Percentiles rank a stretch among this genome's conserved stretches.
Conservation (phyloP, 1,140 invertebrate species). For the Lysiphlebus fabarum region DNA sequence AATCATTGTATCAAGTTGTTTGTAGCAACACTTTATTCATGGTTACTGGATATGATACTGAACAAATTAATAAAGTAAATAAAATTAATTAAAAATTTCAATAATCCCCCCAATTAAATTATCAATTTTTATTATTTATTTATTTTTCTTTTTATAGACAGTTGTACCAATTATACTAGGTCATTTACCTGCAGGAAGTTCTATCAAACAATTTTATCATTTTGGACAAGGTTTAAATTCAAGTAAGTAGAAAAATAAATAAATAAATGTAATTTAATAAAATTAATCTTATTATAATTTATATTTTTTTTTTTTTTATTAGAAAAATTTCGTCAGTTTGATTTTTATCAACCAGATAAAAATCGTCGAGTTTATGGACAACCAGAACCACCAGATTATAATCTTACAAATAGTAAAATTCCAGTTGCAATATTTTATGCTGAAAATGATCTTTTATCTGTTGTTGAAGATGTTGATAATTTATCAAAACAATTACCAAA, state of each 20-base stretch:
- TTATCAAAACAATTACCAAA: slow-evolving; percentile 54
- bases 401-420: slow-evolving; percentile 59
- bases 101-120: slow-evolving; percentile 6
- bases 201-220: slow-evolving; percentile 69
- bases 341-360: slow-evolving; percentile 50
- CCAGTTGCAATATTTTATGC: slow-evolving; percentile 68
- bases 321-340: slow-evolving; percentile 56
- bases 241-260: slow-evolving; percentile 44
- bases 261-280: slow-evolving; percentile 1
- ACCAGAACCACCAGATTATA: slow-evolving; percentile 58
- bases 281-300: slow-evolving; percentile 14
- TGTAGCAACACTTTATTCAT: slow-evolving; percentile 66
- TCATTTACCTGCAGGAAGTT: slow-evolving; percentile 74
- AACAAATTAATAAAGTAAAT: slow-evolving; percentile 48
- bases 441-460: slow-evolving; percentile 66
- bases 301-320: slow-evolving; percentile 17
- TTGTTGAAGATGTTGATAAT: slow-evolving; percentile 56
- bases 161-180: slow-evolving; percentile 65
- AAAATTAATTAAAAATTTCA: slow-evolving; percentile 33
- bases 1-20: slow-evolving; percentile 52
- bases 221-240: slow-evolving; percentile 62
- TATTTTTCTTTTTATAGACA: slow-evolving; percentile 43
- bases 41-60: slow-evolving; percentile 63
- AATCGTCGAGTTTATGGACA: slow-evolving; percentile 59
- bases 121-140: neutral